Conservation (phyloP, 2,888 invertebrate species). For the Melanchra persicariae region DNA sequence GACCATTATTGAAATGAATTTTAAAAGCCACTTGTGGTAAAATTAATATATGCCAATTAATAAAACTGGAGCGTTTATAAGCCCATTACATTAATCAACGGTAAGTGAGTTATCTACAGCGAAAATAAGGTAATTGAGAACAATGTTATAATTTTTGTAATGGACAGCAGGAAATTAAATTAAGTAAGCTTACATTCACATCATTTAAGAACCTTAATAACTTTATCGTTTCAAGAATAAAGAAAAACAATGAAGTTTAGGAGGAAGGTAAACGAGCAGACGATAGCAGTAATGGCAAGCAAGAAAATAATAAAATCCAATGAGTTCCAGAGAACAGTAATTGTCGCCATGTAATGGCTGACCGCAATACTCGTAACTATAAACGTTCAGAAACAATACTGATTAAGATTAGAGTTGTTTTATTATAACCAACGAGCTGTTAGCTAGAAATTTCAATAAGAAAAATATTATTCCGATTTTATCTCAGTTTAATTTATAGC, state of each 20-base stretch:
- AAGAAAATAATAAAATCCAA: conserved; percentile 52
- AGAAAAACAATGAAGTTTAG: not conserved
- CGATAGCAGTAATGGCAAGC: conserved; percentile 34
- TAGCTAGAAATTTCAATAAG: conserved; percentile 19
- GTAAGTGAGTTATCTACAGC: conserved; percentile 17
- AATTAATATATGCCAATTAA: conserved; percentile 38
- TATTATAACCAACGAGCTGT: conserved; percentile 32
- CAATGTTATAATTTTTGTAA: conserved; percentile 22
- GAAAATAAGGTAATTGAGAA: conserved; percentile 31
- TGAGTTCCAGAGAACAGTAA: conserved; percentile 50
- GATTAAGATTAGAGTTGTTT: conserved; percentile 39
- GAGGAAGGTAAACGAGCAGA: conserved; percentile 18
- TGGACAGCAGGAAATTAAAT: conserved; percentile 28
- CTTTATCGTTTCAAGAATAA: not conserved
- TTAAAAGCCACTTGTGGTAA: conserved; percentile 26
- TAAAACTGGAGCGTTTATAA: conserved; percentile 37
- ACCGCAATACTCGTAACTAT: conserved; percentile 51
- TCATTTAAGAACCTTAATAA: not conserved
- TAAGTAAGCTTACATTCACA: conserved; percentile 20
- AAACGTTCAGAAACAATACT: conserved; percentile 53
- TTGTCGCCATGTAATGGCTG: conserved; percentile 54
- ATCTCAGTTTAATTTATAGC: conserved; percentile 41
- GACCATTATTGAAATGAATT: conserved; percentile 13
- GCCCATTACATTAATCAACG: conserved; percentile 50
- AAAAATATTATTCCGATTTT: conserved; percentile 31